Percentiles rank a stretch among this genome's conserved stretches.
Evolutionary conservation across 2,113 vertebrate species (phyloP).

Genomic region (Menidia beryllina): DNA sequence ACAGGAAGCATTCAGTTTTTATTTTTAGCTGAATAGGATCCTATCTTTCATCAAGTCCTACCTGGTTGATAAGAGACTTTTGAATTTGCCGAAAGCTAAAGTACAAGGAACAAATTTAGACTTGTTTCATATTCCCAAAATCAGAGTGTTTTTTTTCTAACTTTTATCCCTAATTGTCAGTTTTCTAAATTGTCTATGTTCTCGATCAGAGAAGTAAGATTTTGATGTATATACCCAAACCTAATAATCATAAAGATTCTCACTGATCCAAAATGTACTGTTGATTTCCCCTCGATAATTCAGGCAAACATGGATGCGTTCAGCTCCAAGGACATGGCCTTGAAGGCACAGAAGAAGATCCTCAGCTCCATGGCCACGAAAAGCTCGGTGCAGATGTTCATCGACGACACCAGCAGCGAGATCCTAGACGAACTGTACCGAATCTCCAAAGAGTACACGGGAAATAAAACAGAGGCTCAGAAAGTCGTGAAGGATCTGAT

Average conservation of each 20-base stretch:
- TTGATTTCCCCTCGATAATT: not conserved
- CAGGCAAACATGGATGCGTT: slow-evolving; percentile 86
- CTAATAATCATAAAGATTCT: not conserved
- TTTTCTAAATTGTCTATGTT: no score
- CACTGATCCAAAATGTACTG: not conserved
- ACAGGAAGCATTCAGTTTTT: no score
- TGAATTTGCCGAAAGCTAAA: no score
- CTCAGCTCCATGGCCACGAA: slow-evolving; percentile 89
- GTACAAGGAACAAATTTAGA: no score
- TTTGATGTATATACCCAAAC: no score
- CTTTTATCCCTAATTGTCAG: no score
- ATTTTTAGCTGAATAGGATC: no score
- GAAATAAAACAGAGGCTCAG: slow-evolving; percentile 85
- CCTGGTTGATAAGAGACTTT: no score
- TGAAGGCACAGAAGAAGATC: slow-evolving; percentile 90
- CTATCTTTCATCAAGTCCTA: no score
- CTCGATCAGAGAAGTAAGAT: no score
- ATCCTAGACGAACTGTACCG: slow-evolving; percentile 92
- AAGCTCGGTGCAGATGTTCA: slow-evolving; percentile 88
- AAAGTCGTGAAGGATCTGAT: slow-evolving; percentile 90
- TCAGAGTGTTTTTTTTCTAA: no score
- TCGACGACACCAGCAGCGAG: slow-evolving; percentile 89
- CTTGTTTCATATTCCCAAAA: no score
- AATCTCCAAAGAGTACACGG: slow-evolving; percentile 87
- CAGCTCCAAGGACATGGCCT: slow-evolving; percentile 88